Conservation (phyloP, 2,113 vertebrate genomes). For the Pituophis catenifer region DNA sequence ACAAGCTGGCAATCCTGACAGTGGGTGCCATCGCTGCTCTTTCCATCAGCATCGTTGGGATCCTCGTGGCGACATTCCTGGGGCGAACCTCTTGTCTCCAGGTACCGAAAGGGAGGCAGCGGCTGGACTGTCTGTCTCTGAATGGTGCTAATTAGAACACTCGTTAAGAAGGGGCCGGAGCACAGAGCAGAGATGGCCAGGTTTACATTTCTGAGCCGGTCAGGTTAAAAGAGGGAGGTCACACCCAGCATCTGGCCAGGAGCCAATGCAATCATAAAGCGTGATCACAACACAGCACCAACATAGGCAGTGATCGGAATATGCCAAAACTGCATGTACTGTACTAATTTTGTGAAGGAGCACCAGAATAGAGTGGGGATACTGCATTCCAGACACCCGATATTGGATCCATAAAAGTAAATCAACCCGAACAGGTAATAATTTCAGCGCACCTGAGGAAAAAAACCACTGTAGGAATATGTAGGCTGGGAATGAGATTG, state of each 20-base stretch:
- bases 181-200: background rate
- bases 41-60: slow-evolving; percentile 33
- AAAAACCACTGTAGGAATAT: background rate
- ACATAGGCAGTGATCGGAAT: background rate
- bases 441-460: background rate
- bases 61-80: slow-evolving; percentile 42
- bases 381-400: background rate
- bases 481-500: background rate
- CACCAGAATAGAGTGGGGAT: background rate
- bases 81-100: slow-evolving; percentile 25
- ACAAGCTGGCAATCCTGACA: slow-evolving; percentile 37
- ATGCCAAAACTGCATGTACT: background rate
- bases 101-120: background rate
- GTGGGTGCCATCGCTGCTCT: slow-evolving; percentile 13
- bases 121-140: no score
- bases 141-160: no score
- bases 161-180: background rate
- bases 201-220: background rate
- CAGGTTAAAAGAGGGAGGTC: background rate
- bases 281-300: background rate
- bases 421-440: background rate
- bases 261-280: background rate
- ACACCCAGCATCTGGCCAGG: background rate
- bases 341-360: background rate
- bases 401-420: background rate